Evolutionary conservation across 2,113 vertebrate genomes (phyloP), one percentile per base, ranked within the genome.

Genomic region (Pomatorhinus ruficollis): DNA sequence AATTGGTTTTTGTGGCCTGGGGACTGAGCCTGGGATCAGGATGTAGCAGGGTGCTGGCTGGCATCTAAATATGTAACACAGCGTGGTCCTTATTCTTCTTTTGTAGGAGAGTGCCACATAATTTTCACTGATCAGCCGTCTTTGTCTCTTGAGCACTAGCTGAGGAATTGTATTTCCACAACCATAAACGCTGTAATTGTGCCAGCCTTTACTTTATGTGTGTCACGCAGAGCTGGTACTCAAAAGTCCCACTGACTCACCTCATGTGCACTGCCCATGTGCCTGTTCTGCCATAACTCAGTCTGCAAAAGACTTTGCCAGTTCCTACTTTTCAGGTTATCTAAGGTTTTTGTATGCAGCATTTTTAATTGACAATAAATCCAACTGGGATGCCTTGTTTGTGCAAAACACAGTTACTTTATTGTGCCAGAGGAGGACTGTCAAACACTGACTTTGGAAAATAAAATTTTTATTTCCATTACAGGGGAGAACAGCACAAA

Each of bases 161-260:
- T 80, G 87, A 54, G 72, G 71, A 94, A 77, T 76, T 96, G 80
- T 92, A 70, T 84, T 91, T 79, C 87, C 45, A 12, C 52, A 68
- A 42, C 57, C 70, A 54, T 76, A 87, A 79, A 72, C 0, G 14
- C 83, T 79, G 6, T 77, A 82, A 89, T 69, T 79, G 74, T 77
- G 84, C 63, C 81, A 76, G 70, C 71, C 59, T 93, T 93, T 87
- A 23, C 71, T 96, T 88, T 52, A 52, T 52, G 63, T 52, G 74
- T 90, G 92, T 80, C 88, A 39, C 6, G 11, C 85, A 85, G 92
- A 72, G 93, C 70, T 82, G 49, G 75, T 89, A 72, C 70, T 91
- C 93, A 91, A 16, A 65, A 93, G 31, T 71, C 85, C 54, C 33
- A 59, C 56, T 75, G 92, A 31, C 74, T 96, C 75, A 47, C 68